Conservation (phyloP, 2,113 vertebrate species). For the Geococcyx californianus region DNA sequence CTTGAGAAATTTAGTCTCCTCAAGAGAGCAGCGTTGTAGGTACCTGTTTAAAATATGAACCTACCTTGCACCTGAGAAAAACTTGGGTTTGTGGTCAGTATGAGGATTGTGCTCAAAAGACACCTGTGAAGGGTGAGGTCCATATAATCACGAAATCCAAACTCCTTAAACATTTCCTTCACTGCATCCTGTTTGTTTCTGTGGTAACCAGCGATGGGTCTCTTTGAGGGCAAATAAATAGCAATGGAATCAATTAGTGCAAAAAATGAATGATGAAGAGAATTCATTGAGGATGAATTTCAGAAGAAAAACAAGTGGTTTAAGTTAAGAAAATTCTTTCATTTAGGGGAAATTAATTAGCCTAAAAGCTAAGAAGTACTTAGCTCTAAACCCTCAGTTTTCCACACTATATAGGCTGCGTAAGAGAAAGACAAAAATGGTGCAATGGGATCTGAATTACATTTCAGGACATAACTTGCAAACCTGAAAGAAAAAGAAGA, state of each 20-base stretch:
- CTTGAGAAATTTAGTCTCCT: background rate
- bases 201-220: background rate
- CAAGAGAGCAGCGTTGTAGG: rapidly evolving
- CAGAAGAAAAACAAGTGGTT: background rate
- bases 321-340: background rate
- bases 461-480: background rate
- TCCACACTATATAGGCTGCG: background rate
- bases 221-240: background rate
- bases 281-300: background rate
- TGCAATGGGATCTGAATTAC: background rate
- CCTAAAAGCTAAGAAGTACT: background rate
- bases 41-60: background rate
- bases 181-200: background rate
- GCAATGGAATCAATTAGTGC: background rate
- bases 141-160: background rate
- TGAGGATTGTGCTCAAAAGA: background rate
- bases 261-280: background rate
- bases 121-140: background rate
- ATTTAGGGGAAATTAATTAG: constrained; percentile 19
- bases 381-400: background rate
- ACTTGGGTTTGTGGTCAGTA: background rate
- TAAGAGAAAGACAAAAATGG: background rate
- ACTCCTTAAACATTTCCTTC: background rate
- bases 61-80: background rate
- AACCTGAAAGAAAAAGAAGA: background rate